Evolutionary conservation across 2,888 invertebrate species (phyloP).

Genomic region (Stenoptilia bipunctidactyla): DNA sequence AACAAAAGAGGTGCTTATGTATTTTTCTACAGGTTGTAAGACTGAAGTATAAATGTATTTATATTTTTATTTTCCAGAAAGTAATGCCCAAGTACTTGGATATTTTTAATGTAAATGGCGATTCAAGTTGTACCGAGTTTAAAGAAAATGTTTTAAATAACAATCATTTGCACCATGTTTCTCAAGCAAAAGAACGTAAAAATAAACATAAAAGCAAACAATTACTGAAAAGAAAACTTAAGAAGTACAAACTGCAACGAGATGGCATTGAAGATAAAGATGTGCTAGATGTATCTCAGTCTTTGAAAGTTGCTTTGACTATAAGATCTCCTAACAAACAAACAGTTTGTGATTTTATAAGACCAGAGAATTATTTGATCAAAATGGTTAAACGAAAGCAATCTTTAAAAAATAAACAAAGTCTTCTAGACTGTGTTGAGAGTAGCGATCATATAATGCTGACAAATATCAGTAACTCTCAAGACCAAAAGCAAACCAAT

Average conservation of each 20-base stretch:
- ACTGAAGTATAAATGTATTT: too few relatives aligned
- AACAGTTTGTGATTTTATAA: slow-evolving; percentile 18
- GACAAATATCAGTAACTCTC: slow-evolving; percentile 17
- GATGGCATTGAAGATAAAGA: slow-evolving; percentile 58
- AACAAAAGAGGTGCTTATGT: too few relatives aligned
- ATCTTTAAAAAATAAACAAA: slow-evolving; percentile 8
- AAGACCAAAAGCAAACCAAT: slow-evolving; percentile 50
- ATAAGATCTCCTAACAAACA: slow-evolving; percentile 36
- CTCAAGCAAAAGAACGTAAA: slow-evolving; percentile 29
- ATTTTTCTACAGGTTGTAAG: too few relatives aligned
- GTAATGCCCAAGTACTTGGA: too few relatives aligned
- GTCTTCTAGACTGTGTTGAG: slow-evolving; percentile 8
- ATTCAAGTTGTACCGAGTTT: background rate
- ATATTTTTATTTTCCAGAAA: too few relatives aligned
- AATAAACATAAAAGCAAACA: slow-evolving; percentile 36
- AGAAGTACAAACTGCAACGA: slow-evolving; percentile 48
- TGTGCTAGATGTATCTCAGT: slow-evolving; percentile 48
- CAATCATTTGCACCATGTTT: too few relatives aligned
- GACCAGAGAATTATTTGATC: slow-evolving; percentile 42
- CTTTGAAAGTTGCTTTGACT: slow-evolving; percentile 31
- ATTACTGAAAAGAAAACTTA: slow-evolving; percentile 42
- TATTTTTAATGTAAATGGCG: background rate
- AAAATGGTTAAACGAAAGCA: slow-evolving; percentile 46
- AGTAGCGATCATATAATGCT: slow-evolving; percentile 9
- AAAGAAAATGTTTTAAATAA: slow-evolving; percentile 2